Conservation (phyloP, 2,113 vertebrate genomes). For the Herpetotheres cachinnans region DNA sequence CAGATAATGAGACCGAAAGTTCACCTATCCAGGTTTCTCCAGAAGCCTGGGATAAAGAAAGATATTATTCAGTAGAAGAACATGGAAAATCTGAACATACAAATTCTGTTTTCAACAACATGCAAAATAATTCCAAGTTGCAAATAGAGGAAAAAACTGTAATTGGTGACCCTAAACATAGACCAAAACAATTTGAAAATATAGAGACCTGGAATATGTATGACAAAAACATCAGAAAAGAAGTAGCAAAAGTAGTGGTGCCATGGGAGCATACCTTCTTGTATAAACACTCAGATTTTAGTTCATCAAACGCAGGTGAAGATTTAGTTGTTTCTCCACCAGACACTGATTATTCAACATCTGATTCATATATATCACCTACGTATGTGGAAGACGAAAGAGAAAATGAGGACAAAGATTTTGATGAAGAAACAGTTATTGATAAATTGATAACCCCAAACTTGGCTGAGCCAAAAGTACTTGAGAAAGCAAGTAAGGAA, state of each 20-base stretch:
- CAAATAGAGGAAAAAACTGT: neutral
- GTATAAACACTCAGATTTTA: conserved; percentile 69
- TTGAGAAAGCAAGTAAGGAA: neutral
- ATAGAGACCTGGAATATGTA: conserved; percentile 62
- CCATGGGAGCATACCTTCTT: conserved; percentile 77
- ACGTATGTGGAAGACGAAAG: conserved; percentile 69
- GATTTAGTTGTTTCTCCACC: conserved; percentile 74
- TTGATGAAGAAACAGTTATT: neutral
- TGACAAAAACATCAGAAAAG: conserved; percentile 62
- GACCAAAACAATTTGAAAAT: conserved; percentile 43
- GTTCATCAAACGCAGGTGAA: conserved; percentile 58
- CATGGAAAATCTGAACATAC: neutral
- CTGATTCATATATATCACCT: conserved; percentile 78
- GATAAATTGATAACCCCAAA: neutral
- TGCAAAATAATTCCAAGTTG: conserved; percentile 36
- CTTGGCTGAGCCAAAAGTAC: neutral
- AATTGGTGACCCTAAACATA: neutral
- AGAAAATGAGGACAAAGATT: conserved; percentile 52
- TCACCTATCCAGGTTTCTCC: neutral
- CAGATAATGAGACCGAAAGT: neutral
- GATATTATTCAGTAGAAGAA: neutral
- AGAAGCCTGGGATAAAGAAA: conserved; percentile 41
- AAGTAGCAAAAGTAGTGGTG: conserved; percentile 46
- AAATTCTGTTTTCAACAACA: conserved; percentile 20
- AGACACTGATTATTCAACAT: conserved; percentile 81